A percentile compares a stretch with the other conserved stretches of the same genome.
phyloP scores from a whole-genome alignment of 2,797 vertebrate genomes.

The Heliangelus exortis region DNA sequence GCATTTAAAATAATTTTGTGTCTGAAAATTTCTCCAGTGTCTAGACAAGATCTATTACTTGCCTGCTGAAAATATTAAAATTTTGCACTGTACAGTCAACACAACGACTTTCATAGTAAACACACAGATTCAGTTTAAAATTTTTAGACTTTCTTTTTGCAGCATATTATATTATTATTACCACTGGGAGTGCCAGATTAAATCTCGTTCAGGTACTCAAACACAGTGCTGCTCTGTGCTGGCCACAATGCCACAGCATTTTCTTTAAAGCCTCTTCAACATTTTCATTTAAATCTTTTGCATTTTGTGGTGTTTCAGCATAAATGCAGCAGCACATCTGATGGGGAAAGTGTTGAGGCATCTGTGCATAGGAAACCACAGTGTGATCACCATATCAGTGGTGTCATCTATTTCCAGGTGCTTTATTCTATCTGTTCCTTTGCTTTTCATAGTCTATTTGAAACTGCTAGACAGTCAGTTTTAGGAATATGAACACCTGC shows the following conservation, averaged over 20 bases:
- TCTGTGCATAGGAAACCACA: neutral
- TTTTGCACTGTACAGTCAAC: constrained; percentile 29
- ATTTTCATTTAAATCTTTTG: neutral
- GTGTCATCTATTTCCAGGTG: neutral
- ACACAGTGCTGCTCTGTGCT: neutral
- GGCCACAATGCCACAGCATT: neutral
- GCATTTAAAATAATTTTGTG: constrained; percentile 70
- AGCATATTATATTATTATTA: neutral
- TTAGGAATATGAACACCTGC: neutral
- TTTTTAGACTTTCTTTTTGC: constrained; percentile 29
- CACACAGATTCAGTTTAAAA: constrained; percentile 59
- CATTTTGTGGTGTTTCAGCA: neutral
- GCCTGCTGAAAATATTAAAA: constrained; percentile 75
- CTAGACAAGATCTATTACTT: constrained; percentile 77
- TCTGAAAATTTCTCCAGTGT: constrained; percentile 72
- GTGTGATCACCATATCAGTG: neutral
- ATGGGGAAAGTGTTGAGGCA: neutral
- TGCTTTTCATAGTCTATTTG: neutral
- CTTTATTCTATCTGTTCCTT: neutral
- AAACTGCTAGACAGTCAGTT: neutral
- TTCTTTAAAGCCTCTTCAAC: constrained; percentile 17
- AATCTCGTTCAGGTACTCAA: neutral
- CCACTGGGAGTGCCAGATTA: neutral
- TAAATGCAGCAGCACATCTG: neutral
- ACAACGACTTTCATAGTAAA: constrained; percentile 53